These are phyloP conservation scores for Orcinus orca DNA, from an alignment of 2,113 vertebrate species.

Conservation along the genomic window DNA sequence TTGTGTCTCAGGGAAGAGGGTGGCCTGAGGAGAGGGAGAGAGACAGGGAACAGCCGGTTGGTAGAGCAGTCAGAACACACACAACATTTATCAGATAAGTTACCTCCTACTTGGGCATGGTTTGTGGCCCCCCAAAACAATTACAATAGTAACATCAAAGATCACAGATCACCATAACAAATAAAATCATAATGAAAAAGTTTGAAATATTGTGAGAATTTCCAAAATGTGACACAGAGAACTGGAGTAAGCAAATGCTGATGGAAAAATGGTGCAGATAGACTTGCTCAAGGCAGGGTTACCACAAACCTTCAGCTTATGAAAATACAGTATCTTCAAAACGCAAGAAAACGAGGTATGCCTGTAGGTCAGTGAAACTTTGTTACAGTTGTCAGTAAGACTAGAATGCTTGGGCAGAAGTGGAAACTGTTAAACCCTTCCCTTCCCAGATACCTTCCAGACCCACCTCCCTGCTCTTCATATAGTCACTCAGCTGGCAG, in stretches of 20 bases:
- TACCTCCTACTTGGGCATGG: not conserved
- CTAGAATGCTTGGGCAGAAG: not conserved
- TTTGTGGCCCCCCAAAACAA: not conserved
- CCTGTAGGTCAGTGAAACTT: not conserved
- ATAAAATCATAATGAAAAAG: not conserved
- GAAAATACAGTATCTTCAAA: not conserved
- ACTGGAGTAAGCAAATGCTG: not conserved
- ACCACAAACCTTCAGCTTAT: not conserved
- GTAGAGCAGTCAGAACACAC: not conserved
- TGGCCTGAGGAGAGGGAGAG: not conserved
- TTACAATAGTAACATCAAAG: not conserved
- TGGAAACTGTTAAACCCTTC: not conserved
- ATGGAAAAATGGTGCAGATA: not conserved
- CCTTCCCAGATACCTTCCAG: not conserved
- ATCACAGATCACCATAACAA: not conserved
- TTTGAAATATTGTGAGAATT: not conserved
- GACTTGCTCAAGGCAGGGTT: not conserved
- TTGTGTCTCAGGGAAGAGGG: not conserved
- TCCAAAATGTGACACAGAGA: not conserved
- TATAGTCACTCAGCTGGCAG: constrained; percentile 17
- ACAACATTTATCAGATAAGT: not conserved
- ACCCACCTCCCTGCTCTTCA: not conserved
- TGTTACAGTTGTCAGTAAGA: not conserved
- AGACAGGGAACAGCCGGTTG: accelerated
- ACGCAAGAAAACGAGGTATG: not conserved